Conservation (phyloP, 2,113 vertebrate species). For the Chitala chitala region DNA sequence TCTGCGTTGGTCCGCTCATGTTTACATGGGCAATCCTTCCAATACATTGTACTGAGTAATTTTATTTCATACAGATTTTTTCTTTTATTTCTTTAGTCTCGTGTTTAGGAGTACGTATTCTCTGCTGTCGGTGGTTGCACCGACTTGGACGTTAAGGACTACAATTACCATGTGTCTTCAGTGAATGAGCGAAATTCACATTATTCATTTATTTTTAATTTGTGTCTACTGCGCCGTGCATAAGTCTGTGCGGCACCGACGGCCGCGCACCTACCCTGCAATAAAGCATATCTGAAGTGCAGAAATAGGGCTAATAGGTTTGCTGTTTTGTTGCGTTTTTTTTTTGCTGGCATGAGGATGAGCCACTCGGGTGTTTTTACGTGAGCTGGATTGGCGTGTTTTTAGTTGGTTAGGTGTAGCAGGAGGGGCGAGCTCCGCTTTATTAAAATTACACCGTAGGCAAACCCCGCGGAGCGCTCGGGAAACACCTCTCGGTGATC, state of each 20-base stretch:
- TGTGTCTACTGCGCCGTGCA: not conserved
- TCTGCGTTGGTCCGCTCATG: not conserved
- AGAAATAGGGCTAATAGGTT: not conserved
- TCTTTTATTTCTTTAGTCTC: not conserved
- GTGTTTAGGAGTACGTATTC: no score
- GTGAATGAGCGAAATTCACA: not conserved
- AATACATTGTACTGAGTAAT: not conserved
- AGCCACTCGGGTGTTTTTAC: conserved; percentile 25
- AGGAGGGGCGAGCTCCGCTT: not conserved
- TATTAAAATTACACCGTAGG: not conserved
- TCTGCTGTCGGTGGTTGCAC: no score
- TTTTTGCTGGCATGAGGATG: conserved; percentile 20
- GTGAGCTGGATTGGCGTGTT: not conserved
- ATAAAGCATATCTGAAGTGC: not conserved
- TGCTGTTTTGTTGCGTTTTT: conserved; percentile 23
- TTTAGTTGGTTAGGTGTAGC: not conserved
- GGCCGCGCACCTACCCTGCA: not conserved
- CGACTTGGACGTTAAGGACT: not conserved
- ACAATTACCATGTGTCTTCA: not conserved
- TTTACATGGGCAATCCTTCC: no score
- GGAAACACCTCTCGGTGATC: not conserved
- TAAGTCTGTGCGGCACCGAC: not conserved
- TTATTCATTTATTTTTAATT: not conserved
- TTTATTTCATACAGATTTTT: not conserved
- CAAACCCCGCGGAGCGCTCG: not conserved